Evolutionary conservation across 2,888 invertebrate genomes (phyloP), one percentile per base, ranked within the genome.

Genomic region (Parnassius apollo): DNA sequence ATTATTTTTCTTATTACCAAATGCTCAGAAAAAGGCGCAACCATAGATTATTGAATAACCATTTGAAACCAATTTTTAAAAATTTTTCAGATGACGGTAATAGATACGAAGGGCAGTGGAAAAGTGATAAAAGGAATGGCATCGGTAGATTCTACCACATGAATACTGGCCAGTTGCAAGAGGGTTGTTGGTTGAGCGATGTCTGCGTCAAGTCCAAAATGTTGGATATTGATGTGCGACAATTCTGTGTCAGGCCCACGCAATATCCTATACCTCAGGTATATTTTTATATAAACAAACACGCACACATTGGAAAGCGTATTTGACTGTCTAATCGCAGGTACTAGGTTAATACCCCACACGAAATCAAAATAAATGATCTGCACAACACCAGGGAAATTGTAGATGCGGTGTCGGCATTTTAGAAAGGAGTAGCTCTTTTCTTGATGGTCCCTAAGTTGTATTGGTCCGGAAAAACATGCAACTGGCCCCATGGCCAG

Each of bases 61-160:
- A 35, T 35, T 35, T 35, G 35, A 35, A 4, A 35, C 35, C 35
- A 35, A 35, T n/a, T 35, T 48, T 42, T 10, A 11, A 60, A 3
- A 10, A 7, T 12, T 42, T 57, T 64, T 18, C 70, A 93, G 93
- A 74, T 50, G 93, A 94, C 73, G 93, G 93, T 2, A 93, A 94
- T 71, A 88, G 94, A 56, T 95, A 94, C 75, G 94, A 95, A 81
- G 95, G 95, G 0, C 75, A 92, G 63, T 95, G 94, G 93, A 73
- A 82, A 45, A 72, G 83, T 8, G 93, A 93, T 68, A 69, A 85
- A 61, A 94, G 93, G 74, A 85, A 93, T 70, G 95, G 95, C 1
- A 76, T 86, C n/a, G 95, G 95, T 0, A 84, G 92, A 48, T 95
- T 92, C 80, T 94, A 93, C 74, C 94, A 95, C 76, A 77, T 94